Percentiles rank a stretch among this genome's conserved stretches.
Conservation (phyloP, 2,888 invertebrate species). For the Papilio protenor region DNA sequence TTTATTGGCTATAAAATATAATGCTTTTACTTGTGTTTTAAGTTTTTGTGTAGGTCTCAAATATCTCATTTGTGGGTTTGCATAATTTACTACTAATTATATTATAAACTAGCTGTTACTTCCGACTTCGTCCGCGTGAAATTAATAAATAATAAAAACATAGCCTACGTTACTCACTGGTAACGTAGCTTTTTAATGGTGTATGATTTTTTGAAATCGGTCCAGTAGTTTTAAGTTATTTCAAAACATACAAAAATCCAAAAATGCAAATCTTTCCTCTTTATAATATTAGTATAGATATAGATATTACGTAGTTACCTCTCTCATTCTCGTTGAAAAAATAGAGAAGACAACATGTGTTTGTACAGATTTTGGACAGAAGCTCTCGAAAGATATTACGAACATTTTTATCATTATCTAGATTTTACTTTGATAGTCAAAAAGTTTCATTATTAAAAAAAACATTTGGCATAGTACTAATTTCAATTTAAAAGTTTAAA, state of each 20-base stretch:
- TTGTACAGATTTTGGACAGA: background rate
- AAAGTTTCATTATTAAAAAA: background rate
- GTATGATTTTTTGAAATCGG: no score
- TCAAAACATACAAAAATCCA: no score
- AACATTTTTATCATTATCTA: background rate
- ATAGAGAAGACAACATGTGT: background rate
- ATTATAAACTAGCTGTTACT: no score
- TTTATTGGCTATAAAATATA: slow-evolving; percentile 45
- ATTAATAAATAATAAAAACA: no score
- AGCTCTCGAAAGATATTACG: background rate
- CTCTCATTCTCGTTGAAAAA: background rate
- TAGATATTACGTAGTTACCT: background rate
- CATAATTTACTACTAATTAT: background rate
- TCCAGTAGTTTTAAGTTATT: no score
- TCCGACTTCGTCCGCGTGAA: no score
- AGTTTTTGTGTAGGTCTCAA: background rate
- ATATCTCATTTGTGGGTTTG: background rate
- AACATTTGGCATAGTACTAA: background rate
- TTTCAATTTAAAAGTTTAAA: slow-evolving; percentile 52
- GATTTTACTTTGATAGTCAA: background rate
- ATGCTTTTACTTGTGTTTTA: slow-evolving; percentile 1
- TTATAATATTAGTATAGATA: background rate
- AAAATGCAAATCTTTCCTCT: no score
- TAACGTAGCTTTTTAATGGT: no score
- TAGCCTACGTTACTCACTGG: no score